Evolutionary conservation across 35 echinoderm and acorn worm species (phyloP), one percentile per base, ranked within the genome.

Genomic region (Acanthaster planci): DNA sequence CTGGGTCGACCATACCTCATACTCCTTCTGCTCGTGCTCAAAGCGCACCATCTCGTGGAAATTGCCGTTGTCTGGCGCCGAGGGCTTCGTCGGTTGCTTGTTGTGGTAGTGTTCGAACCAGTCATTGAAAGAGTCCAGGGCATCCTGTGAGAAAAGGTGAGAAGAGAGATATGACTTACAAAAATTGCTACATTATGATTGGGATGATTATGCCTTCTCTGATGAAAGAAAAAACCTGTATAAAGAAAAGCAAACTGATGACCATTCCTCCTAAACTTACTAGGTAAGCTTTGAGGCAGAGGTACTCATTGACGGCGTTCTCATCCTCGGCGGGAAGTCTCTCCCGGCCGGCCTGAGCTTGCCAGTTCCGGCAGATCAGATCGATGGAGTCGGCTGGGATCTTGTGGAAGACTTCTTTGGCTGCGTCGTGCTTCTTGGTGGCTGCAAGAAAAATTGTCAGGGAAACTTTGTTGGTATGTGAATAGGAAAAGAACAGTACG

Each of bases 21-120:
- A 94, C 84, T 99, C 91, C 80, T 86, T 89, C 52, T 85, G 68
- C 37, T 99, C 89, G 60, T 99, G 96, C 60, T 99, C 96, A 84
- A 82, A 91, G 54, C 92, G 79, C 8, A 99, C 92, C 86, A 60
- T 93, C 39, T 94, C 92, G 18, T 99, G 96, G 79, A 99, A 99
- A 60, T 90, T 94, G 23, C 92, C 86, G 19, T 56, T 54, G 15
- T 82, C 85, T 17, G 77, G 88, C 7, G 77, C 26, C 23, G 44
- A 47, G 0, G 92, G 96, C 64, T 59, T 22, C 9, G 55, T 38
- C 8, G 96, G 96, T 14, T 81, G 86, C 82, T 91, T 94, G 86
- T 92, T 85, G 89, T 99, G 96, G 32, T 86, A 94, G 34, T 91
- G 92, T 29, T 87, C 92, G 86, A 99, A 99, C 96, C 92, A 99